Base-by-base conservation (phyloP, 2,113 vertebrate species). In the Urocynchramus pylzowi region DNA sequence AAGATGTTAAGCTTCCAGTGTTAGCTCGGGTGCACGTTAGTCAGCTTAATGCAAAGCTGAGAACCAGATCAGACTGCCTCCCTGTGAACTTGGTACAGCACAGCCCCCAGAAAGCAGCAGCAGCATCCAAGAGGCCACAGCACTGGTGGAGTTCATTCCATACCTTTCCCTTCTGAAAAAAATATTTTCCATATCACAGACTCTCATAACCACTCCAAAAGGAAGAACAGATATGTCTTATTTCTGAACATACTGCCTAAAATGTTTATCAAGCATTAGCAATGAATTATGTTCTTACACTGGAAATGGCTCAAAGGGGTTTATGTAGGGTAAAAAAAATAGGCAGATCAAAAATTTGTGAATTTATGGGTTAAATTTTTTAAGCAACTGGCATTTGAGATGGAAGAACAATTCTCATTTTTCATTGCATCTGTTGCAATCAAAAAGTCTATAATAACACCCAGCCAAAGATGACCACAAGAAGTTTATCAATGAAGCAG, bases 141-240 rank as follows among this genome's bases (percentile, higher is more conserved):
- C 0, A 0, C 37, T 59, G 28, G 6, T 22, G 45, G 22, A 75
- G 37, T 19, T 73, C 44, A n/a, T 52, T 77, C 35, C n/a, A 44
- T 27, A 37, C 9, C 7, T 7, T 13, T 27, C 24, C 2, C 10
- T 22, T n/a, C 24, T 0, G 0, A 76, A 42, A 69, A 69, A 19
- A 16, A 9, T 2, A 13, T 37, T 71, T 78, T 67, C 22, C 7
- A 1, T 30, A 33, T 15, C 27, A 33, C 35, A n/a, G 18, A 60
- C 21, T 35, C 31, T 17, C 31, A 28, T 22, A 84, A 57, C 16
- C 8, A 61, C 28, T 69, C 39, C 31, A 56, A 61, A 88, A 75
- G 35, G 19, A 84, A 76, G 11, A 69, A 37, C 4, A 9, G 8
- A 56, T 8, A 22, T 0, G 5, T 11, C 37, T 56, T 68, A 33